Evolutionary conservation across 2,113 vertebrate genomes (phyloP), one percentile per base, ranked within the genome.

Genomic region (Pangasianodon hypophthalmus): DNA sequence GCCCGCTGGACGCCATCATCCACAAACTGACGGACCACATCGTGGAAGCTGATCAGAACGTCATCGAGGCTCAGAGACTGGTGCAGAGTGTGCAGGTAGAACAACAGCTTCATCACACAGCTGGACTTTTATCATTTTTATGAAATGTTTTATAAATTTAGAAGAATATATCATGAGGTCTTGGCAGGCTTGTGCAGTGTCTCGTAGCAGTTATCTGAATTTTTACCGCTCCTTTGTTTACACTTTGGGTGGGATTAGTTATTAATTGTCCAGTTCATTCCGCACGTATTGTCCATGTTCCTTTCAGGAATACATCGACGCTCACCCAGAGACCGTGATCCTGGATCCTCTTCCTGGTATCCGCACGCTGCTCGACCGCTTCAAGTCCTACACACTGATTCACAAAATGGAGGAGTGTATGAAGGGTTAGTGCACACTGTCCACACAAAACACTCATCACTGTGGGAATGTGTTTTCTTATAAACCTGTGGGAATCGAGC

Each of bases 21-120:
- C 98, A 99, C 96, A 99, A 99, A 94, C 96, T 99, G 95, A 99
- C 98, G 0, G 98, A 99, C 92, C 96, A 99, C 92, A 98, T 99
- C 92, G 96, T 99, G 32, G 98, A 99, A 94, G 98, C 98, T 0
- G 98, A 99, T 95, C 98, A 99, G 95, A 99, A 98, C 9, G 97
- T 99, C 92, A 97, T 96, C 83, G 97, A 99, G 95, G 97, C 98
- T 4, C 94, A 98, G 93, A 95, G 97, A 92, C 92, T 99, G 93
- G 97, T 99, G 85, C 97, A 98, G 26, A 97, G 98, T 91, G 98
- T 99, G 92, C 98, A 99, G 97, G 98, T 99, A 80, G 67, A 32
- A 60, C 48, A 41, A 14, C 82, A 32, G 26, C 84, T 62, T 48
- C 77, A 82, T 50, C 50, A n/a, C 48, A 83, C 80, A 29, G 54